These are phyloP conservation scores for Aldabrachelys gigantea DNA, from an alignment of 2,113 vertebrate species.

Conservation along the genomic window DNA sequence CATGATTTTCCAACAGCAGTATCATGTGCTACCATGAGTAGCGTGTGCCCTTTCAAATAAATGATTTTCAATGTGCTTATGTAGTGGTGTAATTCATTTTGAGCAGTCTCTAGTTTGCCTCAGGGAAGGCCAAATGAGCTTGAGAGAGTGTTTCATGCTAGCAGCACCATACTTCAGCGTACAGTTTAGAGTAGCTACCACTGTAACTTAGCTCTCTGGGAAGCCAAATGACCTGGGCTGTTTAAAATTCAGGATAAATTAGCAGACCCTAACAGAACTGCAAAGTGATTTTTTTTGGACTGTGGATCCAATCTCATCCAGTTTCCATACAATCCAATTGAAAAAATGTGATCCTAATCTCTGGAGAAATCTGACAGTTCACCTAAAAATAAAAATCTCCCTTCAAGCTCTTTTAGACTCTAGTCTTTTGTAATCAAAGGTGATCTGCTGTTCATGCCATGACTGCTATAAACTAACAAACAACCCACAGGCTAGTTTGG, in stretches of 20 bases:
- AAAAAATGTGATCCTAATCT: background rate
- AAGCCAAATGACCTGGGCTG: background rate
- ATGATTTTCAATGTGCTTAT: background rate
- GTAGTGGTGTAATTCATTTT: accelerated
- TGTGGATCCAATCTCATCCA: background rate
- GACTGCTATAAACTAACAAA: background rate
- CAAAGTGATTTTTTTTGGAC: background rate
- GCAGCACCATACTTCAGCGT: background rate
- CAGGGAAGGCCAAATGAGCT: background rate
- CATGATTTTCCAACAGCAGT: too few relatives aligned
- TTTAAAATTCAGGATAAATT: background rate
- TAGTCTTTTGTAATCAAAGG: background rate
- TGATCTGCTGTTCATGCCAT: background rate
- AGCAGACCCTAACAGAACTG: background rate
- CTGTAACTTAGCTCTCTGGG: background rate
- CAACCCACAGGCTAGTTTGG: background rate
- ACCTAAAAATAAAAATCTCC: background rate
- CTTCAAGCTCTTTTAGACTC: background rate
- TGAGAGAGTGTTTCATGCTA: too few relatives aligned
- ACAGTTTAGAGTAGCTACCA: background rate
- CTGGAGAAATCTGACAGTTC: background rate
- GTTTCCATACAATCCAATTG: accelerated
- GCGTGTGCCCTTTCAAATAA: background rate
- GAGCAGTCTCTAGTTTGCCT: background rate
- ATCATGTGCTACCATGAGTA: background rate